A percentile compares a stretch with the other conserved stretches of the same genome.
Conservation (phyloP, 2,797 vertebrate species). For the Melanotaenia maccullochi region DNA sequence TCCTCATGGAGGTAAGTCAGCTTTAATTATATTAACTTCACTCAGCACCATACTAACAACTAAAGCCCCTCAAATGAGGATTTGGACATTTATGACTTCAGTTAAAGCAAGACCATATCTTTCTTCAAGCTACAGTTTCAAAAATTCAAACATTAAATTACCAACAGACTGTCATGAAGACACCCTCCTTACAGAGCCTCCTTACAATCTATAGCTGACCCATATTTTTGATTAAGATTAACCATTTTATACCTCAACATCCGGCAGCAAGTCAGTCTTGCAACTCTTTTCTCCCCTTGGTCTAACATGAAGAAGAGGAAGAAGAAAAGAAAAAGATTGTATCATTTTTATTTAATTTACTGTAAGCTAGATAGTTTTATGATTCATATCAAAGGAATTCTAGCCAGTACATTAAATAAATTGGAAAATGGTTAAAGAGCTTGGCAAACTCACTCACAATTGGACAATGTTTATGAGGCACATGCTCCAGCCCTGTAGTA, state of each 20-base stretch:
- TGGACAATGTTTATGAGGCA: background rate
- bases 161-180: background rate
- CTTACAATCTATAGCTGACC: too few relatives aligned
- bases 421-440: background rate
- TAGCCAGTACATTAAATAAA: background rate
- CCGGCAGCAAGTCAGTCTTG: background rate
- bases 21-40: slow-evolving; percentile 71
- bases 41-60: slow-evolving; percentile 63
- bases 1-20: slow-evolving; percentile 49
- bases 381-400: background rate
- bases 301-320: background rate
- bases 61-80: slow-evolving; percentile 53
- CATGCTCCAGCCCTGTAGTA: background rate
- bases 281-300: background rate
- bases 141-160: slow-evolving; percentile 3
- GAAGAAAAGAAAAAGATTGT: background rate
- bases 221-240: background rate
- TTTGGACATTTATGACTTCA: slow-evolving; percentile 66
- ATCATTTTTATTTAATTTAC: background rate
- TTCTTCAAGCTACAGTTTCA: slow-evolving; percentile 4
- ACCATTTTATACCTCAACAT: background rate
- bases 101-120: slow-evolving; percentile 42
- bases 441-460: background rate
- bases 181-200: too few relatives aligned
- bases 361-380: background rate